These are phyloP conservation scores for Clusia tigrina DNA, from an alignment of 2,888 invertebrate species.

Conservation along the genomic window DNA sequence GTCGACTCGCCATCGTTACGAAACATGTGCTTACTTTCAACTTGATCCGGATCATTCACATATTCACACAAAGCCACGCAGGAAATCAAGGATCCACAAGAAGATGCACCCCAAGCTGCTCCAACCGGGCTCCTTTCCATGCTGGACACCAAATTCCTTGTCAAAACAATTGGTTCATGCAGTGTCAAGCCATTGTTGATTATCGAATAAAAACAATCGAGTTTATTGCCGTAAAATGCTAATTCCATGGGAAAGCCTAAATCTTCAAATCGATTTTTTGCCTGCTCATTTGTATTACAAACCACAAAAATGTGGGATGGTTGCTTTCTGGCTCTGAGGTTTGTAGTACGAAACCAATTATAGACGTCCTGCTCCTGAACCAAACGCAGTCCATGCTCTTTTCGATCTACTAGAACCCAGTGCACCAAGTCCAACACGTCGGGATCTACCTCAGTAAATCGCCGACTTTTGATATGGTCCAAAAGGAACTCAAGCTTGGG, in stretches of 20 bases:
- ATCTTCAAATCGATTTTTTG: constrained; percentile 16
- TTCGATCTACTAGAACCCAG: constrained; percentile 72
- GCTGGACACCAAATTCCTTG: constrained; percentile 76
- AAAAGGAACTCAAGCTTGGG: constrained; percentile 57
- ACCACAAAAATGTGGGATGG: constrained; percentile 79
- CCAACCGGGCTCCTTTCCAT: constrained; percentile 77
- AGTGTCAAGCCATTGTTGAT: constrained; percentile 74
- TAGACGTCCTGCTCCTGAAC: too few relatives aligned
- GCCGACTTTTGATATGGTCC: constrained; percentile 64
- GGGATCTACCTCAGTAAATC: constrained; percentile 60
- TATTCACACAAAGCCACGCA: constrained; percentile 84
- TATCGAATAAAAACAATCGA: constrained; percentile 84
- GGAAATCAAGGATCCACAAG: constrained; percentile 77
- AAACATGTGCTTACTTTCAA: constrained; percentile 39
- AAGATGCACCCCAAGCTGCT: constrained; percentile 79
- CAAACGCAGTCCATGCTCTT: constrained; percentile 70
- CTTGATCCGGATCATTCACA: constrained; percentile 74
- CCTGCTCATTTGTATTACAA: constrained; percentile 52
- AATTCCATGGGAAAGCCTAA: constrained; percentile 68
- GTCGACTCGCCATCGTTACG: too few relatives aligned
- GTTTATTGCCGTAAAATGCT: constrained; percentile 82
- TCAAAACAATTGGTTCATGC: constrained; percentile 72
- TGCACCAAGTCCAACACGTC: constrained; percentile 71
- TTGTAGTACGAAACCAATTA: too few relatives aligned
- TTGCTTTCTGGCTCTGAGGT: too few relatives aligned